Evolutionary conservation across 2,797 vertebrate species (phyloP).

Genomic region (Ammospiza maritima): DNA sequence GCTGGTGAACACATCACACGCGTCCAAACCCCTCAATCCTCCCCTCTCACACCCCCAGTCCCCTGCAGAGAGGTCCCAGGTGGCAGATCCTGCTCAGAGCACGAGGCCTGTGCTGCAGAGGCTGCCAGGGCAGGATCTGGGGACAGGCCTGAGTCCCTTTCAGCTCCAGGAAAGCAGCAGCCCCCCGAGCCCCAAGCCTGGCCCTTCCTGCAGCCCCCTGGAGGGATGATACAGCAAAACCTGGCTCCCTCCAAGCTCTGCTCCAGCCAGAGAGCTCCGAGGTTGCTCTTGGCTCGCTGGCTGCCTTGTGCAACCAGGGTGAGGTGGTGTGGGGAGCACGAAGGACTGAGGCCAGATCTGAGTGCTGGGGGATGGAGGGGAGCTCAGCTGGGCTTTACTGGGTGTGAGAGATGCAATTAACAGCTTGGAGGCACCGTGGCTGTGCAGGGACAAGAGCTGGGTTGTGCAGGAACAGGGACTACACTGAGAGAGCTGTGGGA

Average conservation of each 20-base stretch:
- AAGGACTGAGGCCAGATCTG: not conserved
- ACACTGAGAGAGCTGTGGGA: not conserved
- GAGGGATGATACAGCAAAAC: conserved; percentile 22
- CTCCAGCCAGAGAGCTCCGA: conserved; percentile 10
- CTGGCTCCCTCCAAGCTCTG: conserved; percentile 19
- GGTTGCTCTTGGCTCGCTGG: conserved; percentile 43
- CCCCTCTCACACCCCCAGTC: not conserved
- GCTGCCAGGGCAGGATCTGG: not conserved
- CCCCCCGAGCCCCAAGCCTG: not conserved
- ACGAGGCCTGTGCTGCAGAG: rapidly evolving
- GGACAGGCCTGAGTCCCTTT: not conserved
- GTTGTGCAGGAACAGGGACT: not conserved
- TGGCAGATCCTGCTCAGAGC: rapidly evolving
- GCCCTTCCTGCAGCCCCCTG: not conserved
- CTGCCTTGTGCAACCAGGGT: conserved; percentile 42
- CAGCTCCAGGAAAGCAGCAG: not conserved
- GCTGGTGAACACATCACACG: not conserved
- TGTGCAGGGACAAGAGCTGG: not conserved
- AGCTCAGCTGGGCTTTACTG: not conserved
- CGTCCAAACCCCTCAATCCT: rapidly evolving
- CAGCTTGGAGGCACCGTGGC: not conserved
- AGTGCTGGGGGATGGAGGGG: rapidly evolving
- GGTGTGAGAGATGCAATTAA: not conserved
- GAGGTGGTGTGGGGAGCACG: conserved; percentile 56
- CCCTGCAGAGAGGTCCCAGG: not conserved